Evolutionary conservation across 1,140 invertebrate species (phyloP).

Genomic region (Drosophila rufa): DNA sequence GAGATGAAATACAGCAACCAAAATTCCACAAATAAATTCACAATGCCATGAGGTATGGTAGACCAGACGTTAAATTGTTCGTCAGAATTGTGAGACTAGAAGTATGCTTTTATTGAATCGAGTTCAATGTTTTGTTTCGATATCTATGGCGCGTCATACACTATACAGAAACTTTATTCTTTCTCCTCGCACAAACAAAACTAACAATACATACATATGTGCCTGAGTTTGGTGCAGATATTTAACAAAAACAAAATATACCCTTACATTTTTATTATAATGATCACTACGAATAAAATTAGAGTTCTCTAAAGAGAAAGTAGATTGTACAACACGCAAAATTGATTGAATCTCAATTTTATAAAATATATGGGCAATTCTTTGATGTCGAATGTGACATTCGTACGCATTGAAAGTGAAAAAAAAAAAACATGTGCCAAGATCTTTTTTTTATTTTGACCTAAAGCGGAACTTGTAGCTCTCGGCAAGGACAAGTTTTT

Average conservation of each 20-base stretch:
- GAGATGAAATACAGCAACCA: conserved; percentile 23
- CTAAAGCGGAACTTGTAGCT: no score
- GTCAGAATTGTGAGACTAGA: conserved; percentile 38
- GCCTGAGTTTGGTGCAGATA: background rate
- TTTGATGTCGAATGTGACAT: no score
- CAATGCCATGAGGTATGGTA: conserved; percentile 38
- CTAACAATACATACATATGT: no score
- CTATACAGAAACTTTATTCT: background rate
- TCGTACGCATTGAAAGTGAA: no score
- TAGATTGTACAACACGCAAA: no score
- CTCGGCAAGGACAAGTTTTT: no score
- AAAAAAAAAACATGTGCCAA: no score
- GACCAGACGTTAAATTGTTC: conserved; percentile 60
- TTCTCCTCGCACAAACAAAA: background rate
- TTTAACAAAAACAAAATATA: background rate
- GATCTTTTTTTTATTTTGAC: no score
- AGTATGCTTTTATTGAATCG: conserved; percentile 47
- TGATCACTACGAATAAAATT: no score
- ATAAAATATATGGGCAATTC: no score
- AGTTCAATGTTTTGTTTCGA: conserved; percentile 24
- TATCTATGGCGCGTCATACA: conserved; percentile 2
- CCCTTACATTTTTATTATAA: background rate
- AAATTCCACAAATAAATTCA: conserved; percentile 59
- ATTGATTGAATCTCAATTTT: no score
- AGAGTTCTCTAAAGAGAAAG: no score